A percentile compares a stretch with the other conserved stretches of the same genome.
These are phyloP conservation scores for Ophion obscuratus DNA, from an alignment of 2,888 invertebrate genomes.

Conservation along the genomic window DNA sequence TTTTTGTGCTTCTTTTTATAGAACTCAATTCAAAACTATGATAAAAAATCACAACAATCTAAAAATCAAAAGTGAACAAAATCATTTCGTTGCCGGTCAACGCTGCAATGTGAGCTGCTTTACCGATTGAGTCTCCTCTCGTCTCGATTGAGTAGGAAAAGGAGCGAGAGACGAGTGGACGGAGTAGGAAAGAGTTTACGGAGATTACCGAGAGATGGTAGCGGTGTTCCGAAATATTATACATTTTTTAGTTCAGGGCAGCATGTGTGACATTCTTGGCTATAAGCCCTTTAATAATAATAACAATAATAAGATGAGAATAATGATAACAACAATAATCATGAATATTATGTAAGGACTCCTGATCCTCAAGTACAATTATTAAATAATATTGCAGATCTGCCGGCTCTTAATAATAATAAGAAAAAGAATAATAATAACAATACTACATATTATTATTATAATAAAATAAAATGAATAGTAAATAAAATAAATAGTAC, in stretches of 20 bases:
- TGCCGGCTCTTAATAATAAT: too few species aligned
- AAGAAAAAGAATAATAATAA: too few species aligned
- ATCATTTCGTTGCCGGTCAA: too few species aligned
- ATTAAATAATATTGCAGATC: background rate
- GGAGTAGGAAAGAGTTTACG: background rate
- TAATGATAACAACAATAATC: background rate
- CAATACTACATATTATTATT: too few species aligned
- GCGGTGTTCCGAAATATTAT: background rate
- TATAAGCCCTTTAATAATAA: background rate
- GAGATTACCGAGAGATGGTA: conserved; percentile 22
- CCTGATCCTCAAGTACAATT: background rate
- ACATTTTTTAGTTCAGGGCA: background rate
- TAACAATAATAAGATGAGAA: background rate
- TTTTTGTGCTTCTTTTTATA: too few species aligned
- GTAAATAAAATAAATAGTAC: too few species aligned
- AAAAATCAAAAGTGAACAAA: too few species aligned
- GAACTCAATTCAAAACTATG: too few species aligned
- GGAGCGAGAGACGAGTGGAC: background rate
- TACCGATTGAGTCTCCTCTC: conserved; percentile 31
- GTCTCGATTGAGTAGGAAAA: background rate
- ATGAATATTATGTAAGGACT: background rate
- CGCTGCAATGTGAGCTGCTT: background rate
- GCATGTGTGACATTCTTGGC: too few species aligned
- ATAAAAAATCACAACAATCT: too few species aligned
- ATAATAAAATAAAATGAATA: too few species aligned